phyloP scores from a whole-genome alignment of 2,113 vertebrate genomes.

The Forbesichthys agassizii region DNA sequence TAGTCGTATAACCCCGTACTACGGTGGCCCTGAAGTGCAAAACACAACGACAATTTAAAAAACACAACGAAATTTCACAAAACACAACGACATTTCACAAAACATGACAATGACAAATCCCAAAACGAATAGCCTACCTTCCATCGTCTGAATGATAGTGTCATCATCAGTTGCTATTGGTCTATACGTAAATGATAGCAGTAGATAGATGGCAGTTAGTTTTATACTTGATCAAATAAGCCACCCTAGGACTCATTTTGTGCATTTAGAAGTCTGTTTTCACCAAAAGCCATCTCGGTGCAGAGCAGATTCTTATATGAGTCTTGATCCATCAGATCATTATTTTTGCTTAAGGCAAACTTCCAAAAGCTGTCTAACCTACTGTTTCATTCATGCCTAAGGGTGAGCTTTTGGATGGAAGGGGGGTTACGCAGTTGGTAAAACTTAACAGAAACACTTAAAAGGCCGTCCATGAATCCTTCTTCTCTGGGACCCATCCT shows the following conservation, averaged over 20 bases:
- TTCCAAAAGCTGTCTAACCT: neutral
- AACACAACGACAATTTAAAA: too few species aligned
- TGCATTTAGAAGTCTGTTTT: conserved; percentile 24
- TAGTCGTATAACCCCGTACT: too few species aligned
- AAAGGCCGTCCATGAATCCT: conserved; percentile 39
- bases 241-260: conserved; percentile 4
- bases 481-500: conserved; percentile 27
- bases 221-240: conserved; percentile 3
- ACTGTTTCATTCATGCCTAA: conserved; percentile 27
- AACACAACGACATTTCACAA: too few species aligned
- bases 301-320: conserved; percentile 29
- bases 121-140: neutral
- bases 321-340: conserved; percentile 21
- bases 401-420: conserved; percentile 6
- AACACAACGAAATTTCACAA: too few species aligned
- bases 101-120: too few species aligned
- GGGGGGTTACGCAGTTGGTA: neutral
- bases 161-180: neutral
- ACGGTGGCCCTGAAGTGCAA: too few species aligned
- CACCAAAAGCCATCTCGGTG: conserved; percentile 11
- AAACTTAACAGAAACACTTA: conserved; percentile 35
- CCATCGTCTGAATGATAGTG: conserved; percentile 23
- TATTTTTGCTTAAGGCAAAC: conserved; percentile 16
- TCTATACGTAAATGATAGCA: too few species aligned
- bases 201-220: neutral